phyloP scores from a whole-genome alignment of 2,797 vertebrate genomes.

The Cyprinella venusta region DNA sequence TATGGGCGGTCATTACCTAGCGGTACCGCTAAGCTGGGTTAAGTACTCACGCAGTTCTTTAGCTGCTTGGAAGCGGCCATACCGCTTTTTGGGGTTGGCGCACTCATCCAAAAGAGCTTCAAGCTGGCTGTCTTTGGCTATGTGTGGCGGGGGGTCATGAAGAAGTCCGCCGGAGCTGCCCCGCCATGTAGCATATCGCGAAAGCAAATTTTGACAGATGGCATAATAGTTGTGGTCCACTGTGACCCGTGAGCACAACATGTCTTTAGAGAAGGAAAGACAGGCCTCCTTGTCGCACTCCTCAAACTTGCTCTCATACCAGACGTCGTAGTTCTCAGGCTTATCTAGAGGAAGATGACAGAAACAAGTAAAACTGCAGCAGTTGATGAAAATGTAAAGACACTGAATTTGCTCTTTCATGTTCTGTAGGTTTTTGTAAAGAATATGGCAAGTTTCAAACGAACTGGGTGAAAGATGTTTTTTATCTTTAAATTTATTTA shows the following conservation, averaged over 20 bases:
- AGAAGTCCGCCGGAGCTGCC: constrained; percentile 96
- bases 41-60: constrained; percentile 95
- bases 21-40: constrained; percentile 87
- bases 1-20: constrained; percentile 86
- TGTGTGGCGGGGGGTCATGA: constrained; percentile 90
- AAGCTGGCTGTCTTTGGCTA: constrained; percentile 93
- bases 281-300: constrained; percentile 98
- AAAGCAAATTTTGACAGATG: constrained; percentile 97
- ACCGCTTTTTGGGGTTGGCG: constrained; percentile 93
- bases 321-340: constrained; percentile 94
- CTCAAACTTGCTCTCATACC: constrained; percentile 98
- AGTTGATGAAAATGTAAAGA: not conserved
- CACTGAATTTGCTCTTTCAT: not conserved
- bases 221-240: constrained; percentile 99
- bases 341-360: constrained; percentile 82
- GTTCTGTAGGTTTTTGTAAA: not conserved
- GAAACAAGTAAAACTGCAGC: not conserved
- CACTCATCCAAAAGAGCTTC: constrained; percentile 95
- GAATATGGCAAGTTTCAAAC: not conserved
- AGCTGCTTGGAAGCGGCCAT: constrained; percentile 92
- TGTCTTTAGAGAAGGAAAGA: constrained; percentile 98
- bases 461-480: not conserved
- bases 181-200: constrained; percentile 93
- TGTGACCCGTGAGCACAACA: constrained; percentile 91
- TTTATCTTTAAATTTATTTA: not conserved